Evolutionary conservation across 2,113 vertebrate species (phyloP).

Genomic region (Carlito syrichta): DNA sequence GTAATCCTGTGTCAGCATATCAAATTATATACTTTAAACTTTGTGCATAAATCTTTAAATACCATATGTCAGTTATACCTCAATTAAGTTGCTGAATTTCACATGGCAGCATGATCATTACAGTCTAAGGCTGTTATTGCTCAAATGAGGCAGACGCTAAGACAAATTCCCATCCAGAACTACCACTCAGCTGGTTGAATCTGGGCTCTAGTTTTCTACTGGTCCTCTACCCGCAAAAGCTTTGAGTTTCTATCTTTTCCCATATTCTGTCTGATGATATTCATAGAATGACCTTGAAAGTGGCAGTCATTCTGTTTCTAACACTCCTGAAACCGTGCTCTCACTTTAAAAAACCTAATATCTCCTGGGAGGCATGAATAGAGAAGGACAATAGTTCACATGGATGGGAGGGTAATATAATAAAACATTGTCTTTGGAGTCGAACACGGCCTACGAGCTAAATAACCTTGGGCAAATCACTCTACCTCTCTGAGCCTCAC

Average conservation of each 20-base stretch:
- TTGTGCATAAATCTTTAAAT: too few species aligned
- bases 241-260: background rate
- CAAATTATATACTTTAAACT: background rate
- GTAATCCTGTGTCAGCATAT: background rate
- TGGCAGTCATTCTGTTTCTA: background rate
- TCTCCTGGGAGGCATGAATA: background rate
- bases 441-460: background rate
- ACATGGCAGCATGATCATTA: background rate
- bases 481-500: background rate
- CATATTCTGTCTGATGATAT: background rate
- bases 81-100: background rate
- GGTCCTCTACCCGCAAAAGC: background rate
- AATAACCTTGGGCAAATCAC: background rate
- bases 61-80: background rate
- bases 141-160: background rate
- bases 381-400: background rate
- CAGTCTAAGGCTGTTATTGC: background rate
- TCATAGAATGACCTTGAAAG: background rate
- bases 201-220: background rate
- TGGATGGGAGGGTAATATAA: too few species aligned
- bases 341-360: background rate
- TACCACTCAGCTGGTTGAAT: background rate
- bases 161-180: background rate
- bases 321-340: background rate
- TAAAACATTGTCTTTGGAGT: background rate